These are phyloP conservation scores for Charaxes varanes DNA, from an alignment of 1,140 invertebrate species.

Conservation along the genomic window DNA sequence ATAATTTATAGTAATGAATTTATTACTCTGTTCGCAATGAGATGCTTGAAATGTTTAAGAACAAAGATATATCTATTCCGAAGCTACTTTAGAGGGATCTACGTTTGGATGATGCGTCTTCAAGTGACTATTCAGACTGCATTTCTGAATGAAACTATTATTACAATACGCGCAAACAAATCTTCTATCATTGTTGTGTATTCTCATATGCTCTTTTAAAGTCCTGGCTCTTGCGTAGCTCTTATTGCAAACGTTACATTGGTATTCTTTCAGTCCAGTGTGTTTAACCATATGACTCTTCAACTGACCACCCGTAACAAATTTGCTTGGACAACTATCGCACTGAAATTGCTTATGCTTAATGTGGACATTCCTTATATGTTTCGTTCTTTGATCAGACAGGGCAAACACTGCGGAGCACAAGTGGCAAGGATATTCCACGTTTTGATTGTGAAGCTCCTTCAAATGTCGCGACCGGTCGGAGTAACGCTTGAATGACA, in stretches of 20 bases:
- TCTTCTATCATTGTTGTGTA: slow-evolving; percentile 60
- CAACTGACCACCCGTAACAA: slow-evolving; percentile 47
- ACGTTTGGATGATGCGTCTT: slow-evolving; percentile 50
- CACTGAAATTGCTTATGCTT: slow-evolving; percentile 58
- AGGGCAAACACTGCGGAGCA: slow-evolving; percentile 53
- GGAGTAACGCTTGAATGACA: slow-evolving; percentile 67
- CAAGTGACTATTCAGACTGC: slow-evolving; percentile 60
- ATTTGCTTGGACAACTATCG: slow-evolving; percentile 52
- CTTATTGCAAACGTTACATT: slow-evolving; percentile 69
- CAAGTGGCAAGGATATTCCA: slow-evolving; percentile 57
- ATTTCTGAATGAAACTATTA: slow-evolving; percentile 71
- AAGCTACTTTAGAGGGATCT: slow-evolving; percentile 28
- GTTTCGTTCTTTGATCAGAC: slow-evolving; percentile 55
- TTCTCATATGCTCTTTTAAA: slow-evolving; percentile 70
- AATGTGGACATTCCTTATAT: slow-evolving; percentile 59
- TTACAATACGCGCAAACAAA: slow-evolving; percentile 71
- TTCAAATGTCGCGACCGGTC: slow-evolving; percentile 66
- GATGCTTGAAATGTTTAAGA: no score
- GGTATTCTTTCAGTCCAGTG: slow-evolving; percentile 40
- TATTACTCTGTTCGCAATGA: no score
- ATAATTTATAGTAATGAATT: no score
- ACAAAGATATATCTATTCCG: no score
- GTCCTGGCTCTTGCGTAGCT: slow-evolving; percentile 69
- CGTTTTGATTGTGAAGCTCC: slow-evolving; percentile 45
- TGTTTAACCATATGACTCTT: slow-evolving; percentile 57